phyloP scores from a whole-genome alignment of 2,888 invertebrate species.

The Drosophila neotestacea region DNA sequence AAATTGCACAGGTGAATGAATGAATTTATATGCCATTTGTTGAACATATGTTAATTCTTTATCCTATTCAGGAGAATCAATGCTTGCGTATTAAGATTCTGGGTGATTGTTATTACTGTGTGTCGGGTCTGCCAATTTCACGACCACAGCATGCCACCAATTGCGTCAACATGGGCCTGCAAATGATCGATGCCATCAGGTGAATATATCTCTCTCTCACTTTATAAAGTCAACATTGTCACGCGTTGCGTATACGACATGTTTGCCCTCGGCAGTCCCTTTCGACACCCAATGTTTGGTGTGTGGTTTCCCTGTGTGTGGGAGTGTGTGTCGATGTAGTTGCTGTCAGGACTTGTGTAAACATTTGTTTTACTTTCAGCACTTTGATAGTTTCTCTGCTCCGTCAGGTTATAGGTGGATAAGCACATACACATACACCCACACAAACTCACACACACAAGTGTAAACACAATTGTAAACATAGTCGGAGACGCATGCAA shows the following conservation, averaged over 20 bases:
- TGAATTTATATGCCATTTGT: neutral
- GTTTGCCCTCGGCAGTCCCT: conserved; percentile 54
- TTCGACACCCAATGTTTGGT: conserved; percentile 45
- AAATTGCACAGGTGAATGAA: conserved; percentile 94
- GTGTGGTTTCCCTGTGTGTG: conserved; percentile 36
- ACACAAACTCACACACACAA: conserved; percentile 4
- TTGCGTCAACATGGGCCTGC: conserved; percentile 97
- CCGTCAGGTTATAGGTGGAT: conserved; percentile 24
- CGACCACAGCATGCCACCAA: conserved; percentile 97
- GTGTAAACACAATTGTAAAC: conserved; percentile 21
- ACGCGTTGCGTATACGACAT: conserved; percentile 56
- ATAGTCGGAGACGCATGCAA: conserved; percentile 14
- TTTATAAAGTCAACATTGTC: conserved; percentile 50
- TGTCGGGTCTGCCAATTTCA: conserved; percentile 96
- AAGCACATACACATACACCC: conserved; percentile 17
- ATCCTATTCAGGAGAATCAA: conserved; percentile 92
- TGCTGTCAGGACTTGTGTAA: conserved; percentile 48
- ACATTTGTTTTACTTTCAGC: conserved; percentile 57
- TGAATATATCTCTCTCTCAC: conserved; percentile 81
- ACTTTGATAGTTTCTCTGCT: conserved; percentile 54
- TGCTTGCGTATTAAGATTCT: conserved; percentile 98
- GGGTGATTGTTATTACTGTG: conserved; percentile 98
- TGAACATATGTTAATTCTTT: neutral
- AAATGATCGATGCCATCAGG: conserved; percentile 98
- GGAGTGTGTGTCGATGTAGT: conserved; percentile 27